Evolutionary conservation across 2,113 vertebrate genomes (phyloP).

Genomic region (Actenoides hombroni): DNA sequence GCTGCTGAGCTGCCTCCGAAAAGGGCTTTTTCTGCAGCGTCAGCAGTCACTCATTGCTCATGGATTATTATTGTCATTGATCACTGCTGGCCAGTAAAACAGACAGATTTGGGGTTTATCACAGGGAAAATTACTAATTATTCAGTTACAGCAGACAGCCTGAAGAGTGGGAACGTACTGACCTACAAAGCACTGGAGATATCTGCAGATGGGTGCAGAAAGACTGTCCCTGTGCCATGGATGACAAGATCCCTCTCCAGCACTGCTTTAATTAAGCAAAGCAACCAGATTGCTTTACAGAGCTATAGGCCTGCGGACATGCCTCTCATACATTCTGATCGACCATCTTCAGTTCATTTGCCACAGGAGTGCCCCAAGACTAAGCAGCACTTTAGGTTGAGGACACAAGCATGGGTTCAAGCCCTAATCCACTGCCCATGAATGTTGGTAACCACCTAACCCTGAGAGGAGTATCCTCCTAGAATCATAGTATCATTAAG

Average conservation of each 20-base stretch:
- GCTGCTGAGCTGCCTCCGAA: background rate
- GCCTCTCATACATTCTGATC: background rate
- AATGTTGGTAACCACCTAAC: background rate
- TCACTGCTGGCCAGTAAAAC: background rate
- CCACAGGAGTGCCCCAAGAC: background rate
- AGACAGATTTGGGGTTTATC: background rate
- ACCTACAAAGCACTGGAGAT: background rate
- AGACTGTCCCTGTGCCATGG: background rate
- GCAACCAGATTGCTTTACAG: background rate
- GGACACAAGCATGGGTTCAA: background rate
- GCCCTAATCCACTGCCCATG: background rate
- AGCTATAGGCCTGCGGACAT: background rate
- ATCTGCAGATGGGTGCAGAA: background rate
- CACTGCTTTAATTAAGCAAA: background rate
- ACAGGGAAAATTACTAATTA: background rate
- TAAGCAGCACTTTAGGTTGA: background rate
- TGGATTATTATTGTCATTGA: background rate
- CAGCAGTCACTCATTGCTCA: background rate
- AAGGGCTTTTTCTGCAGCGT: background rate
- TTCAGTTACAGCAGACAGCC: background rate
- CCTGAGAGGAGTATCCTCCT: background rate
- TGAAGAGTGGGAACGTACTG: background rate
- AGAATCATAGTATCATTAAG: background rate
- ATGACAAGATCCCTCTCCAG: background rate
- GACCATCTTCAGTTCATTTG: background rate